These are phyloP conservation scores for Ashinkailepas kermadecensis DNA, from an alignment of 2,888 invertebrate species.

Conservation along the genomic window DNA sequence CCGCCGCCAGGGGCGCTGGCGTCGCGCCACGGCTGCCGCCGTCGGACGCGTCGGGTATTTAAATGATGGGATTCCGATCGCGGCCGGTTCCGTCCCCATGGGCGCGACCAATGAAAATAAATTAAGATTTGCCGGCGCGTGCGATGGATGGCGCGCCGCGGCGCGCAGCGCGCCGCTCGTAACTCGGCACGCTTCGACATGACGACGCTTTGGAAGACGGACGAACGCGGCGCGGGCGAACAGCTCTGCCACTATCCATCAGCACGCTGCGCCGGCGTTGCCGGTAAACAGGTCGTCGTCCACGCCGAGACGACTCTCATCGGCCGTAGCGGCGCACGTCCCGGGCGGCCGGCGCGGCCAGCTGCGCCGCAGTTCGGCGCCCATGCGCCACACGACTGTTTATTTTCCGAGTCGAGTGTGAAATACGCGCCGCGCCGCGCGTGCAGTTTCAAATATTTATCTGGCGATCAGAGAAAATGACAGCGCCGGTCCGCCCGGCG, in stretches of 20 bases:
- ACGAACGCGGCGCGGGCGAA: not conserved
- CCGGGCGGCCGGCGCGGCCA: not conserved
- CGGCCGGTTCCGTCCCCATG: not conserved
- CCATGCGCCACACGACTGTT: not conserved
- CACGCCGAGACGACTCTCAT: not conserved
- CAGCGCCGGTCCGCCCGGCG: too few species aligned
- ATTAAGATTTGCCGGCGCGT: not conserved
- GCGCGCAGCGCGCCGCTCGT: not conserved
- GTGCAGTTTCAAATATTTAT: not conserved
- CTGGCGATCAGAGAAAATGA: too few species aligned
- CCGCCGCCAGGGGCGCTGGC: slow-evolving; percentile 5
- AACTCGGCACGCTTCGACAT: not conserved
- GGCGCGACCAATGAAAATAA: slow-evolving; percentile 13
- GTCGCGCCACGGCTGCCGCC: too few species aligned
- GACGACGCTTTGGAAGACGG: not conserved
- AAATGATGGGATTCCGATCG: slow-evolving; percentile 8
- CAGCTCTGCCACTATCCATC: not conserved
- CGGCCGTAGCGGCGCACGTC: not conserved
- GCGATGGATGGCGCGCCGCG: not conserved
- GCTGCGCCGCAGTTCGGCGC: not conserved
- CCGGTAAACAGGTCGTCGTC: not conserved
- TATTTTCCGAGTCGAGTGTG: not conserved
- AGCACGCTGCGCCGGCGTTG: too few species aligned
- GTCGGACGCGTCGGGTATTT: not conserved
- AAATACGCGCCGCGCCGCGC: not conserved